Percentiles rank a stretch among this genome's conserved stretches.
Conservation (phyloP, 2,797 vertebrate species). For the Intellagama lesueurii region DNA sequence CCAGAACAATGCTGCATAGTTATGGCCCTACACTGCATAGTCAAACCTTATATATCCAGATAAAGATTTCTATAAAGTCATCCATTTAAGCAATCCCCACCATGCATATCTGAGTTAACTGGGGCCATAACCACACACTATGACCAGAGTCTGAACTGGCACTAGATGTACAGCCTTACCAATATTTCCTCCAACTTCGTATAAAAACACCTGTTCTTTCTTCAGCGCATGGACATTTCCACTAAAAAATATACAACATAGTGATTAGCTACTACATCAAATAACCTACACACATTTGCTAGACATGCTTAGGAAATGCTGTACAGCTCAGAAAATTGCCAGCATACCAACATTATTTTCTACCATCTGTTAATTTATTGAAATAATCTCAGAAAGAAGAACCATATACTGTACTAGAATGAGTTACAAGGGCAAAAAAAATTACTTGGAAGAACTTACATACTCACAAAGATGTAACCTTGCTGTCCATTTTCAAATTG, state of each 20-base stretch:
- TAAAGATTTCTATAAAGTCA: background rate
- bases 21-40: background rate
- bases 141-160: background rate
- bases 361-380: conserved; percentile 58
- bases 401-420: conserved; percentile 27
- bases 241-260: conserved; percentile 74
- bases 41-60: background rate
- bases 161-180: conserved; percentile 80
- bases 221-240: conserved; percentile 76
- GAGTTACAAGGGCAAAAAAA: conserved; percentile 34
- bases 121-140: background rate
- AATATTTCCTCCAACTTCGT: conserved; percentile 94
- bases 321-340: conserved; percentile 51
- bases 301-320: conserved; percentile 34
- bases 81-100: background rate
- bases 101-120: background rate
- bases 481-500: background rate
- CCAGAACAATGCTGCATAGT: background rate
- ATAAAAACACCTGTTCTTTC: conserved; percentile 88
- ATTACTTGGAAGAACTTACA: conserved; percentile 23
- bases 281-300: conserved; percentile 45
- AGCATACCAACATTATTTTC: conserved; percentile 46
- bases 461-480: conserved; percentile 35
- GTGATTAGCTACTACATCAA: conserved; percentile 46
- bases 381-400: conserved; percentile 59